These are phyloP conservation scores for Fregata magnificens DNA, from an alignment of 2,113 vertebrate genomes.

Conservation along the genomic window DNA sequence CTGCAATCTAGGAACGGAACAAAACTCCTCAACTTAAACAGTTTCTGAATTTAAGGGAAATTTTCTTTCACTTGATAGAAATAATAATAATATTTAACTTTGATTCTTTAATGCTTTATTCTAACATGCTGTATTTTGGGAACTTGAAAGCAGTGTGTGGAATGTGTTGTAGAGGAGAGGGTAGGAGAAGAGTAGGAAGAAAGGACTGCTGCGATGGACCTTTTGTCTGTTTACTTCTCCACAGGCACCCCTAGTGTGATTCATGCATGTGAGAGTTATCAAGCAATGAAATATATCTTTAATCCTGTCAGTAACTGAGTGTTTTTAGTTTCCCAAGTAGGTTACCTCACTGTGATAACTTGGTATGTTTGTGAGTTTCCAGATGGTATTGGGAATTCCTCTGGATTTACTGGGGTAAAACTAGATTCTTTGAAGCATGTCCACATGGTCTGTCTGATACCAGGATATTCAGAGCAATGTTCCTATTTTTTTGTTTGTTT, in stretches of 20 bases:
- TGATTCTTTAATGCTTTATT: background rate
- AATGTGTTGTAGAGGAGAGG: background rate
- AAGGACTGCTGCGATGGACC: rapidly evolving
- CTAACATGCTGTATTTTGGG: background rate
- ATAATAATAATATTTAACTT: background rate
- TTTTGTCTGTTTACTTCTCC: background rate
- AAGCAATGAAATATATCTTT: background rate
- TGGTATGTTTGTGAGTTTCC: background rate
- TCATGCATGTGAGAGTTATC: background rate
- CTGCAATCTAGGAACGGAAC: background rate
- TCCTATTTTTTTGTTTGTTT: background rate
- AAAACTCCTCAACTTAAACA: background rate
- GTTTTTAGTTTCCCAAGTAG: background rate
- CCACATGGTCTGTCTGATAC: background rate
- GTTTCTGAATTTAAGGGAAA: background rate
- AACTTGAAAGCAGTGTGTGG: background rate
- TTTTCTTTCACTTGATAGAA: background rate
- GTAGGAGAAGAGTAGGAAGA: background rate
- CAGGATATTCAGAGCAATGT: background rate
- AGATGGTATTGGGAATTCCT: background rate
- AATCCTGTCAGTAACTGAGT: background rate
- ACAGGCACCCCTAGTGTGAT: background rate
- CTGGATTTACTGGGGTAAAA: background rate
- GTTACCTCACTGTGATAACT: background rate
- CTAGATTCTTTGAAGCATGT: background rate